phyloP scores from a whole-genome alignment of 2,113 vertebrate species.

The Pachycephala philippinensis region DNA sequence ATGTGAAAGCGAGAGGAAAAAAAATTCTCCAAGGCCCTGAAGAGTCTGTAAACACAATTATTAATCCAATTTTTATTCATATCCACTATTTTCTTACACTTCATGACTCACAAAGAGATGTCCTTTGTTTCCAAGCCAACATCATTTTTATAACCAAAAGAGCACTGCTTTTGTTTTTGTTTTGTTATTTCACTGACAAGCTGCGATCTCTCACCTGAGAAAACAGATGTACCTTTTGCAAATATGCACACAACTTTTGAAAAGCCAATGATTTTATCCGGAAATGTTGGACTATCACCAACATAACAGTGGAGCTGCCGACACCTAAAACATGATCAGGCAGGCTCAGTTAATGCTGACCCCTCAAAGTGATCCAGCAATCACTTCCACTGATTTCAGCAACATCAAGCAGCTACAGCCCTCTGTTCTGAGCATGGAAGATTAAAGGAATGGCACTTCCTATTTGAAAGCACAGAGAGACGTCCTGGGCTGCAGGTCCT shows the following conservation, averaged over 20 bases:
- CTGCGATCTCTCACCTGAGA: background rate
- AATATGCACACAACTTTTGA: background rate
- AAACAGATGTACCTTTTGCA: background rate
- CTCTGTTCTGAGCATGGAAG: background rate
- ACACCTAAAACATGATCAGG: background rate
- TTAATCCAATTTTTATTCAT: background rate
- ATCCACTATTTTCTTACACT: background rate
- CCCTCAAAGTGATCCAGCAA: background rate
- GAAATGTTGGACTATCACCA: background rate
- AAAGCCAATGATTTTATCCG: background rate
- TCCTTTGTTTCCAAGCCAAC: conserved; percentile 36
- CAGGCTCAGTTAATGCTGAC: background rate
- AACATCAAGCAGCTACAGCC: background rate
- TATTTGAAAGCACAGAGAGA: background rate
- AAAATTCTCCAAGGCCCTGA: background rate
- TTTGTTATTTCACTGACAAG: background rate
- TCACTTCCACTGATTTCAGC: background rate
- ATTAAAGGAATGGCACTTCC: background rate
- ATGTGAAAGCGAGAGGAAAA: background rate
- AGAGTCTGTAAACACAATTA: background rate
- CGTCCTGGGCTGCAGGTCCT: background rate
- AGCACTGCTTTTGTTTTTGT: background rate
- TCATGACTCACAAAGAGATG: background rate
- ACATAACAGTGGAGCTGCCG: background rate
- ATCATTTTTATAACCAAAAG: background rate